phyloP scores from a whole-genome alignment of 2,113 vertebrate genomes.

The Podilymbus podiceps region DNA sequence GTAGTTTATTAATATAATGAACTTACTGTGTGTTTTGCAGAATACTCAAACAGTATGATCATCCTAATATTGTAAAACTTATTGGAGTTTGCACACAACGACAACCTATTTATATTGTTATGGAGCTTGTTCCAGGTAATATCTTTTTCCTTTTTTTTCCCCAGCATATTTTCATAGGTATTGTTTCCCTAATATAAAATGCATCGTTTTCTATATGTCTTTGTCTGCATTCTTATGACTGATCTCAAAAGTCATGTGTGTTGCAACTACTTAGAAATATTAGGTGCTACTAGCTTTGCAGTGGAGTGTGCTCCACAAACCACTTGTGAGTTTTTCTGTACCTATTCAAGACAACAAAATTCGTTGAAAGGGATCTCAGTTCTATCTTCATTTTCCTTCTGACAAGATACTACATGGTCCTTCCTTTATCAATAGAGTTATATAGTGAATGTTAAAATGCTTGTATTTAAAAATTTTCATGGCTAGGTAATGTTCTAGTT shows the following conservation, averaged over 20 bases:
- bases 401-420: neutral
- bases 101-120: slow-evolving; percentile 97
- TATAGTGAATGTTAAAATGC: neutral
- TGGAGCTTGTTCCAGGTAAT: slow-evolving; percentile 96
- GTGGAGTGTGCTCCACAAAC: neutral
- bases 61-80: slow-evolving; percentile 97
- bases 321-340: neutral
- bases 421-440: neutral
- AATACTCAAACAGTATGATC: slow-evolving; percentile 98
- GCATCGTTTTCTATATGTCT: neutral
- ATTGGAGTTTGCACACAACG: slow-evolving; percentile 97
- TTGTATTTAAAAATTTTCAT: neutral
- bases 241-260: neutral
- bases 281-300: neutral
- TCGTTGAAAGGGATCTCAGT: neutral
- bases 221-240: neutral
- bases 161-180: neutral
- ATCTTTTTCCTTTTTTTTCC: neutral
- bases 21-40: slow-evolving; percentile 71
- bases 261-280: neutral
- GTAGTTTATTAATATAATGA: neutral
- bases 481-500: neutral
- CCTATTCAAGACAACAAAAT: neutral
- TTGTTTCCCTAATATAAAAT: neutral
- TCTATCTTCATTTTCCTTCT: neutral